phyloP scores from a whole-genome alignment of 2,797 vertebrate genomes.

The Macroramphosus scolopax region DNA sequence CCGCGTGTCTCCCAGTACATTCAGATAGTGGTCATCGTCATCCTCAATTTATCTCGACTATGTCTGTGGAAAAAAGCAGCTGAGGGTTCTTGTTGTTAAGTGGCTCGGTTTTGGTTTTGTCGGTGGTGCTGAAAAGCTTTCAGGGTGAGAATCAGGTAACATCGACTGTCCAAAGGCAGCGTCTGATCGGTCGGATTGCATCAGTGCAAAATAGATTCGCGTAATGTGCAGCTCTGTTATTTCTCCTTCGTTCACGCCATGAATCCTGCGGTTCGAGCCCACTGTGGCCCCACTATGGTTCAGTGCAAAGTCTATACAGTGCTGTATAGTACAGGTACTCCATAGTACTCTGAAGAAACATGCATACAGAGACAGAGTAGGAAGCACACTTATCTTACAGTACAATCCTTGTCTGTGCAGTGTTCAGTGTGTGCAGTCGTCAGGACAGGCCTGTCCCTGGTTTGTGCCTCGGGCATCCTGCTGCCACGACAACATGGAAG shows the following conservation, averaged over 20 bases:
- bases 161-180: conserved; percentile 62
- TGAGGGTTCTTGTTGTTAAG: conserved; percentile 63
- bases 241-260: conserved; percentile 26
- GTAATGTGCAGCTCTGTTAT: conserved; percentile 53
- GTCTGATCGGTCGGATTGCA: conserved; percentile 68
- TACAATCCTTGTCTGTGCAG: conserved; percentile 78
- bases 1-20: conserved; percentile 57
- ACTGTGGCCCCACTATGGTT: conserved; percentile 63
- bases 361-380: conserved; percentile 79
- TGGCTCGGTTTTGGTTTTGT: conserved; percentile 67
- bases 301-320: conserved; percentile 82
- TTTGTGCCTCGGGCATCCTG: conserved; percentile 53
- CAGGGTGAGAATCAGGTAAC: conserved; percentile 43
- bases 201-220: conserved; percentile 74
- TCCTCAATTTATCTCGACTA: conserved; percentile 44
- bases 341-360: conserved; percentile 76
- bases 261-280: conserved; percentile 30
- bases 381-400: conserved; percentile 77
- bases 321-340: conserved; percentile 76
- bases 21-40: conserved; percentile 55
- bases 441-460: conserved; percentile 49
- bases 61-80: conserved; percentile 55
- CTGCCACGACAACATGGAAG: conserved; percentile 39
- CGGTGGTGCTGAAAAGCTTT: conserved; percentile 53
- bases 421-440: conserved; percentile 58